Evolutionary conservation across 2,797 vertebrate genomes (phyloP).

Genomic region (Gallinago solitaria): DNA sequence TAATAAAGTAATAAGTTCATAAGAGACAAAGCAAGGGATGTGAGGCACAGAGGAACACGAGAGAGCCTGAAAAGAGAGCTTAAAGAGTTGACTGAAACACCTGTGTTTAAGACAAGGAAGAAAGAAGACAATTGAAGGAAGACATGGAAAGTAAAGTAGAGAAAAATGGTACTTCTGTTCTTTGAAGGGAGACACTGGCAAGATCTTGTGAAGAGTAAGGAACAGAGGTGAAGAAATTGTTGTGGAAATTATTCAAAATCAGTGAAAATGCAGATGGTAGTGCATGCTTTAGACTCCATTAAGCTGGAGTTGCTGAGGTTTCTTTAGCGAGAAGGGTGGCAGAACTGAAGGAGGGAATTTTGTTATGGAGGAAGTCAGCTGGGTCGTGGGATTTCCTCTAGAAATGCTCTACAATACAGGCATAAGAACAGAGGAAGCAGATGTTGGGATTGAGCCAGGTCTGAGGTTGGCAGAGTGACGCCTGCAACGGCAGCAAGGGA

Average conservation of each 20-base stretch:
- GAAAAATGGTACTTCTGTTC: neutral
- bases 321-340: neutral
- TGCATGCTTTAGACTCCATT: neutral
- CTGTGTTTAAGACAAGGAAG: neutral
- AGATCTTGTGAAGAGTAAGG: neutral
- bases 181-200: neutral
- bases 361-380: neutral
- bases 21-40: neutral
- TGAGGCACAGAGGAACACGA: neutral
- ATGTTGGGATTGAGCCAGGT: neutral
- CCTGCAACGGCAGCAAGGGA: neutral
- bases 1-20: neutral
- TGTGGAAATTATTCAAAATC: neutral
- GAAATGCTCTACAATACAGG: neutral
- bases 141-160: neutral
- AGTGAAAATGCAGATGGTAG: neutral
- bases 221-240: neutral
- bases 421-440: slow-evolving; percentile 43
- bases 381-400: slow-evolving; percentile 9
- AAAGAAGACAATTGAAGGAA: neutral
- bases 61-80: neutral
- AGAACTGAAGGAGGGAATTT: slow-evolving; percentile 17
- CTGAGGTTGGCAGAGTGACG: slow-evolving; percentile 4
- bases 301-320: neutral
- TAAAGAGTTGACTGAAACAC: neutral